Evolutionary conservation across 2,113 vertebrate genomes (phyloP).

Genomic region (Xiphophorus hellerii): DNA sequence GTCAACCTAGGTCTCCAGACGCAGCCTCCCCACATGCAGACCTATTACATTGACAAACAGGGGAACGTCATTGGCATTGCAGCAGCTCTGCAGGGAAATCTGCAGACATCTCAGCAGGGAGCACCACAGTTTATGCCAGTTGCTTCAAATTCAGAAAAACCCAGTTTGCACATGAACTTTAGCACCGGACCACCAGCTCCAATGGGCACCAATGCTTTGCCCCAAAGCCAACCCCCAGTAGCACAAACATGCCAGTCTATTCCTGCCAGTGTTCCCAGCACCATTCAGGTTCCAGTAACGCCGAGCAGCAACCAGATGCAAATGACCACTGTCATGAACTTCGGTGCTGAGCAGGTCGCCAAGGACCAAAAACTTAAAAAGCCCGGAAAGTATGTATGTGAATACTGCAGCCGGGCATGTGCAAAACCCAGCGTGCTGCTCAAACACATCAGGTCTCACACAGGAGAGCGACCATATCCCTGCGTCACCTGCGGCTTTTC

Average conservation of each 20-base stretch:
- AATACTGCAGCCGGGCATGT: conserved; percentile 94
- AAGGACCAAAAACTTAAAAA: conserved; percentile 99
- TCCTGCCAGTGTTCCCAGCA: conserved; percentile 84
- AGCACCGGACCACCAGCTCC: conserved; percentile 82
- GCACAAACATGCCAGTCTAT: conserved; percentile 85
- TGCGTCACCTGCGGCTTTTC: conserved; percentile 99
- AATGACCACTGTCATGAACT: conserved; percentile 86
- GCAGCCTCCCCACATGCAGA: conserved; percentile 77
- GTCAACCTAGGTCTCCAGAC: conserved; percentile 73
- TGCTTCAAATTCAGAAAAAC: conserved; percentile 78
- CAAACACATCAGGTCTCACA: conserved; percentile 98
- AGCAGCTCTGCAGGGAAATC: conserved; percentile 71
- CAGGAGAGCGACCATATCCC: conserved; percentile 96
- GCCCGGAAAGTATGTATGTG: conserved; percentile 95
- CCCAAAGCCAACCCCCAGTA: conserved; percentile 88
- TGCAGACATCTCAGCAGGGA: conserved; percentile 73
- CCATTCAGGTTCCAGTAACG: conserved; percentile 86
- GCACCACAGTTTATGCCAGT: conserved; percentile 77
- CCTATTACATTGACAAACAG: conserved; percentile 79
- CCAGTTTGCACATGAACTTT: conserved; percentile 85
- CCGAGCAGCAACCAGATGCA: conserved; percentile 88
- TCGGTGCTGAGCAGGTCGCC: conserved; percentile 86
- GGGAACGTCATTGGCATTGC: conserved; percentile 79
- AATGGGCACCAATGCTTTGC: conserved; percentile 84
- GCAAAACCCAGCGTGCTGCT: conserved; percentile 97